These are phyloP conservation scores for Lepidurus arcticus DNA, from an alignment of 1,140 invertebrate species.

Conservation along the genomic window DNA sequence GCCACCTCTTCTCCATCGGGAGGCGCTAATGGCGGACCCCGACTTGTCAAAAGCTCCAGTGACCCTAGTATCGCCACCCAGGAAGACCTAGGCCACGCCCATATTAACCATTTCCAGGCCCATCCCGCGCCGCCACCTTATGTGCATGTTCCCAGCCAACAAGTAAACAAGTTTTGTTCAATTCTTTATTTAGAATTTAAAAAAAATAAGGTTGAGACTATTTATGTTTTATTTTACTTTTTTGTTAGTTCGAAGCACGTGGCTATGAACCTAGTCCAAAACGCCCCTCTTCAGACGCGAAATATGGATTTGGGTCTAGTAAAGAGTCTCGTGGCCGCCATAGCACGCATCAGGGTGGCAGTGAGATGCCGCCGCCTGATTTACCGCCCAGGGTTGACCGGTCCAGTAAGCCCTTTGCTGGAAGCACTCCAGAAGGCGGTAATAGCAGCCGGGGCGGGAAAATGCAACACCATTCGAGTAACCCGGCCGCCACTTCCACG, in stretches of 20 bases:
- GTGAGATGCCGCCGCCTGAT: constrained; percentile 56
- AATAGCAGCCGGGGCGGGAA: background rate
- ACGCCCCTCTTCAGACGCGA: constrained; percentile 22
- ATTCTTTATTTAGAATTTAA: background rate
- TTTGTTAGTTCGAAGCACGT: background rate
- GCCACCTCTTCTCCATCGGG: constrained; percentile 44
- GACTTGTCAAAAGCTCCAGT: constrained; percentile 73
- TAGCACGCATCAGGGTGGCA: constrained; percentile 33
- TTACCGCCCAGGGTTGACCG: constrained; percentile 75
- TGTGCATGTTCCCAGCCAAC: background rate
- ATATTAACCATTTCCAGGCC: constrained; percentile 48
- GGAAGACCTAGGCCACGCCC: constrained; percentile 47
- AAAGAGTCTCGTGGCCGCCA: constrained; percentile 34
- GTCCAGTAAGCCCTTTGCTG: constrained; percentile 59
- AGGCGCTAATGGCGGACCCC: constrained; percentile 37
- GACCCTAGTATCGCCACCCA: constrained; percentile 76
- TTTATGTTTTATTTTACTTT: constrained; percentile 25
- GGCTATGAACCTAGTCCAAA: constrained; percentile 14
- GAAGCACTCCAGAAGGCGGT: background rate
- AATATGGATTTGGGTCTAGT: constrained; percentile 23
- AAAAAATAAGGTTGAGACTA: background rate
- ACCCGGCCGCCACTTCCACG: background rate
- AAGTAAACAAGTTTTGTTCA: background rate
- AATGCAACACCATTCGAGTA: constrained; percentile 11
- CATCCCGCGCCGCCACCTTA: constrained; percentile 50